Percentiles rank a stretch among this genome's conserved stretches.
Evolutionary conservation across 2,113 vertebrate species (phyloP).

Genomic region (Zosterops borbonicus): DNA sequence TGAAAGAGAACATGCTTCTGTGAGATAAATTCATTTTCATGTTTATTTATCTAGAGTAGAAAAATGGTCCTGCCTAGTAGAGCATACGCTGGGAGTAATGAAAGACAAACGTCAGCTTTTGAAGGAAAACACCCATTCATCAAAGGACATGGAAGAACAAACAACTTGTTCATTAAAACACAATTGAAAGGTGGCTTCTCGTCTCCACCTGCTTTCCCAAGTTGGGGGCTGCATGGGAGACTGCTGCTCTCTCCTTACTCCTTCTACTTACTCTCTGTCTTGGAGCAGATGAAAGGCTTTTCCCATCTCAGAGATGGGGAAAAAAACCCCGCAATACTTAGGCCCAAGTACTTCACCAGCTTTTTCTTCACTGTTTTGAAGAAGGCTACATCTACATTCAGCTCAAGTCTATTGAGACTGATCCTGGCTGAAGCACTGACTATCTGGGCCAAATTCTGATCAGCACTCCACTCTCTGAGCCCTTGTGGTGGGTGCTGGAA

Average conservation of each 20-base stretch:
- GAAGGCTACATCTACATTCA: neutral
- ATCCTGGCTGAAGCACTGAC: neutral
- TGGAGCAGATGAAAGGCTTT: neutral
- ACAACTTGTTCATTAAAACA: constrained; percentile 65
- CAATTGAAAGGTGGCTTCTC: constrained; percentile 65
- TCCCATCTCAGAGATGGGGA: neutral
- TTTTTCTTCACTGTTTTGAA: neutral
- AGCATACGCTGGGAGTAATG: constrained; percentile 60
- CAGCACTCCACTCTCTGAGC: neutral
- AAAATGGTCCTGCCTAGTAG: constrained; percentile 55
- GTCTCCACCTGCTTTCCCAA: constrained; percentile 64
- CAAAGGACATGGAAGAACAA: constrained; percentile 38
- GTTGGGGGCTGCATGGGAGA: constrained; percentile 23
- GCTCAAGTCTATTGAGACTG: neutral
- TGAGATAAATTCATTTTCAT: constrained; percentile 67
- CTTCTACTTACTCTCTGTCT: neutral
- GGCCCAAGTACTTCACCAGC: neutral
- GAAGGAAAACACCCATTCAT: constrained; percentile 66
- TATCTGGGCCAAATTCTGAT: neutral
- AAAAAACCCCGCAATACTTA: rapidly evolving
- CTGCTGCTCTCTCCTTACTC: neutral
- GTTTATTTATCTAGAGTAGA: constrained; percentile 69
- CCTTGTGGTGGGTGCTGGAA: neutral
- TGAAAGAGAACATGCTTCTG: constrained; percentile 64
- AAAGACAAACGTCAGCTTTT: constrained; percentile 70